Conservation (phyloP, 2,113 vertebrate species). For the Pedetes capensis region DNA sequence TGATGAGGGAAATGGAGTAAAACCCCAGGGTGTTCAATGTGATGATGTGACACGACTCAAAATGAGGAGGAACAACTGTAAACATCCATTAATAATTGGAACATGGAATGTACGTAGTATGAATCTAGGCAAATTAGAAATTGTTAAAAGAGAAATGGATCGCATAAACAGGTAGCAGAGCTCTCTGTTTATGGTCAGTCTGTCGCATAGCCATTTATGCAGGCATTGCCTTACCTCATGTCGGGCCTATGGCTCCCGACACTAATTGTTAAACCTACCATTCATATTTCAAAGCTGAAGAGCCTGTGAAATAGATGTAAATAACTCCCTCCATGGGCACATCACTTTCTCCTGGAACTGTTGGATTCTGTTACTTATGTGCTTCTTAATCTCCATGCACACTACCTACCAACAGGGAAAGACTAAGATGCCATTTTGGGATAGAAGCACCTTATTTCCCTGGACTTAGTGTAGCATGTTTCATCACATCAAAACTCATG, state of each 20-base stretch:
- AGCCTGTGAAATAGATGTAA: not conserved
- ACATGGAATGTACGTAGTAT: too few relatives aligned
- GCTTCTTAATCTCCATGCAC: not conserved
- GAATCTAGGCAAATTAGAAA: too few relatives aligned
- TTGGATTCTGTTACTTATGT: not conserved
- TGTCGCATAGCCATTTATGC: too few relatives aligned
- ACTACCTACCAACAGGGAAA: not conserved
- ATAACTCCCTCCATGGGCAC: not conserved
- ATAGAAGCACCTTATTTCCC: not conserved
- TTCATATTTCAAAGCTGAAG: not conserved
- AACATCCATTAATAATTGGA: too few relatives aligned
- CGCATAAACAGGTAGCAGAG: too few relatives aligned
- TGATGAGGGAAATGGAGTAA: too few relatives aligned
- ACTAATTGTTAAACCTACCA: not conserved
- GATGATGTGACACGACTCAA: too few relatives aligned
- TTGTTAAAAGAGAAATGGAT: too few relatives aligned
- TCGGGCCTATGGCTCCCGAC: not conserved
- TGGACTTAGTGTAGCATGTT: not conserved
- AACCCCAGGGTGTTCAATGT: too few relatives aligned
- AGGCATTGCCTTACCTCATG: not conserved
- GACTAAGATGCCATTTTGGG: rapidly evolving
- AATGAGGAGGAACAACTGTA: too few relatives aligned
- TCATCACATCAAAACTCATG: not conserved
- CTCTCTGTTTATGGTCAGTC: too few relatives aligned
- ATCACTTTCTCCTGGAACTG: not conserved